Percentiles rank a stretch among this genome's conserved stretches.
Evolutionary conservation across 92 coral and sea anemone species (phyloP).

Genomic region (Bergia sp.): DNA sequence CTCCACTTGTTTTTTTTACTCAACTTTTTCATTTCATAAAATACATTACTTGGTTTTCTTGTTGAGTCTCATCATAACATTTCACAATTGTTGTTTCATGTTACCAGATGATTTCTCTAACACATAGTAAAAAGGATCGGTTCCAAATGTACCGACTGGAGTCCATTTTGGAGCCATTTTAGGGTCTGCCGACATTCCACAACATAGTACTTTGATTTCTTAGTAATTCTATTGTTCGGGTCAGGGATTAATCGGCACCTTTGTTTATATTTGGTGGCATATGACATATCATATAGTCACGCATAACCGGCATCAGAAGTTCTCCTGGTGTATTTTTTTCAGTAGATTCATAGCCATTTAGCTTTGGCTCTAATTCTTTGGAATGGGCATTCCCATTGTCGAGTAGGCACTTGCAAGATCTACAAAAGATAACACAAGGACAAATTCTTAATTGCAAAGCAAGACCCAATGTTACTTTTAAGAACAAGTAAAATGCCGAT

Average conservation of each 20-base stretch:
- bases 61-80: no score
- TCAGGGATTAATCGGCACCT: constrained; percentile 11
- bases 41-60: no score
- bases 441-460: no score
- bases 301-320: neutral
- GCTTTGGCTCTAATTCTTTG: neutral
- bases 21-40: no score
- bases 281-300: constrained; percentile 5
- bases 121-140: neutral
- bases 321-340: neutral
- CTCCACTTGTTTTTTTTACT: no score
- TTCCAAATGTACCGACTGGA: neutral
- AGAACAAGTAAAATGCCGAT: no score
- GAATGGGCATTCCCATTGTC: neutral
- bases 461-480: no score
- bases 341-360: neutral
- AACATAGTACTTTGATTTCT: constrained; percentile 10
- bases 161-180: neutral
- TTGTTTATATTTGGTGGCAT: neutral
- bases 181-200: neutral
- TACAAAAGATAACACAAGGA: neutral
- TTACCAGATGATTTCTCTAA: neutral
- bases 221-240: neutral
- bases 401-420: neutral
- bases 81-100: no score